Percentiles rank a stretch among this genome's conserved stretches.
Conservation (phyloP, 2,797 vertebrate species). For the Apogon hyalosoma region DNA sequence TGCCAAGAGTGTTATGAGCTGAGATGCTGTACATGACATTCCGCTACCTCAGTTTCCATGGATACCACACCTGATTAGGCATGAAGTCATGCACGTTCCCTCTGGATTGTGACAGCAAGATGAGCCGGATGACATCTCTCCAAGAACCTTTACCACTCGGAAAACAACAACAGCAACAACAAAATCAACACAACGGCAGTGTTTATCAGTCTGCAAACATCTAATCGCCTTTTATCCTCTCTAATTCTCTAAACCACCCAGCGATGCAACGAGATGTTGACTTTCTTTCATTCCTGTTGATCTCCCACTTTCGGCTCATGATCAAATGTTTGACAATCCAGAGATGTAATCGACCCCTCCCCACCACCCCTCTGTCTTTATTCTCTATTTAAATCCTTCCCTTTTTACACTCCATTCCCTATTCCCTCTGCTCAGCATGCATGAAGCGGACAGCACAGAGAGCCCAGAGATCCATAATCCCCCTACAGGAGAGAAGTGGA, state of each 20-base stretch:
- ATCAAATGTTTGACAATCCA: constrained; percentile 68
- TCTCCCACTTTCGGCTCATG: constrained; percentile 33
- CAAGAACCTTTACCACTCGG: constrained; percentile 44
- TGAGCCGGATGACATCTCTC: constrained; percentile 63
- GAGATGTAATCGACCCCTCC: constrained; percentile 54
- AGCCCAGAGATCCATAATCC: constrained; percentile 80
- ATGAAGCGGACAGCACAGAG: constrained; percentile 67
- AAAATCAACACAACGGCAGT: constrained; percentile 12
- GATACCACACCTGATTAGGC: constrained; percentile 81
- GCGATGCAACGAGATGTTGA: constrained; percentile 43
- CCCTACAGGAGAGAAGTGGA: constrained; percentile 79
- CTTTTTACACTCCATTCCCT: constrained; percentile 62
- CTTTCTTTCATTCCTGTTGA: constrained; percentile 38
- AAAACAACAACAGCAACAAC: constrained; percentile 21
- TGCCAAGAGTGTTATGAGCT: constrained; percentile 62
- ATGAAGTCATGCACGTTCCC: constrained; percentile 73
- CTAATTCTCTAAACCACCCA: constrained; percentile 45
- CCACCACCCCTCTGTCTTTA: constrained; percentile 34
- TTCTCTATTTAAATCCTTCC: constrained; percentile 66
- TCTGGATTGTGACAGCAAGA: constrained; percentile 68
- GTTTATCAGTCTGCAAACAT: constrained; percentile 40
- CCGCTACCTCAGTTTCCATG: constrained; percentile 81
- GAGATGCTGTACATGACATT: constrained; percentile 68
- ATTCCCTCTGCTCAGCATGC: constrained; percentile 79
- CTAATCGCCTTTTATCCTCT: constrained; percentile 40